phyloP scores from a whole-genome alignment of 23 tunicate genomes.

The Clavelina lepadiformis region DNA sequence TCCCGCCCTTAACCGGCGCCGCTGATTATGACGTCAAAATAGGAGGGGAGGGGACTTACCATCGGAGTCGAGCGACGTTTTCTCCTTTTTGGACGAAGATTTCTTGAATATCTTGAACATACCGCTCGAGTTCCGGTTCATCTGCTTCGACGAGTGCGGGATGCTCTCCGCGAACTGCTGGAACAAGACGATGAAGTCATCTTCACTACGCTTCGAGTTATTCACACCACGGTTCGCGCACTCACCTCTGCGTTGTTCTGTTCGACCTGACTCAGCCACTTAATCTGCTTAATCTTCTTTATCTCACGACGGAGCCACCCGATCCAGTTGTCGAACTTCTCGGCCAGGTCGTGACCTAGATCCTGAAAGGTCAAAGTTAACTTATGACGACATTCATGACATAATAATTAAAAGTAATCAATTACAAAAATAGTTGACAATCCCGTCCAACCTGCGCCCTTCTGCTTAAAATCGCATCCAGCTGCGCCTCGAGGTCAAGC shows the following conservation, averaged over 20 bases:
- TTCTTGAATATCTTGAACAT: not conserved
- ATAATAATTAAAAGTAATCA: not conserved
- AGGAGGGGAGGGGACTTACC: too few relatives aligned
- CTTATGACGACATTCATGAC: not conserved
- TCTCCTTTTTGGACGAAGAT: not conserved
- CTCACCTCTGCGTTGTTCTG: slow-evolving; percentile 3
- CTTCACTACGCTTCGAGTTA: too few relatives aligned
- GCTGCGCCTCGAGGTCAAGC: slow-evolving; percentile 33
- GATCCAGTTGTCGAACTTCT: slow-evolving; percentile 53
- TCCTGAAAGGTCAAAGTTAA: slow-evolving; percentile 21
- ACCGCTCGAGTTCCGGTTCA: not conserved
- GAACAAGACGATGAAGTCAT: too few relatives aligned
- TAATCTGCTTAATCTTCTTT: slow-evolving; percentile 42
- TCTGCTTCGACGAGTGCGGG: not conserved
- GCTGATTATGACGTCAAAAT: too few relatives aligned
- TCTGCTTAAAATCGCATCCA: slow-evolving; percentile 25
- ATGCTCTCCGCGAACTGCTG: too few relatives aligned
- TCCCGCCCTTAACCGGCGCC: too few relatives aligned
- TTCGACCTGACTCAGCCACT: slow-evolving; percentile 41
- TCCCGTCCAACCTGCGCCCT: slow-evolving; percentile 35
- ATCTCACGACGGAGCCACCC: slow-evolving; percentile 47
- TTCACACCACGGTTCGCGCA: not conserved
- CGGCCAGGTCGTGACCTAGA: slow-evolving; percentile 25
- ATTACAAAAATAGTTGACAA: not conserved
- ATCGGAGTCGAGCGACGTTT: not conserved